These are phyloP conservation scores for Oophaga sylvatica DNA, from an alignment of 2,797 vertebrate genomes.

Conservation along the genomic window DNA sequence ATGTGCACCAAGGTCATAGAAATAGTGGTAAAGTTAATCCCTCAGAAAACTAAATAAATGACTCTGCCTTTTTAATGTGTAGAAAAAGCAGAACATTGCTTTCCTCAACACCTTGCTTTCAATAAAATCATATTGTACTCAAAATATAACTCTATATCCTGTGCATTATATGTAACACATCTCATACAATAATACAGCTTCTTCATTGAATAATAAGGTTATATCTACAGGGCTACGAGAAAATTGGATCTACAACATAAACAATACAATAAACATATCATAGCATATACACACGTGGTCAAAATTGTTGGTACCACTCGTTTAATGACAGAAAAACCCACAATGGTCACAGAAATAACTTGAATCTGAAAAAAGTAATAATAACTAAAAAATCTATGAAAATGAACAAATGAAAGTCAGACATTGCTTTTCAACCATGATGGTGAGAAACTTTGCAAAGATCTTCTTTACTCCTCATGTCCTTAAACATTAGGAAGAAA, in stretches of 20 bases:
- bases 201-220: not conserved
- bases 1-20: constrained; percentile 9
- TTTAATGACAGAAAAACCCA: too few species aligned
- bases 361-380: too few species aligned
- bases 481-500: not conserved
- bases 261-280: too few species aligned
- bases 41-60: constrained; percentile 38
- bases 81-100: constrained; percentile 16
- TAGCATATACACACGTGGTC: too few species aligned
- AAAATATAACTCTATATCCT: not conserved
- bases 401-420: too few species aligned
- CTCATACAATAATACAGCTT: not conserved
- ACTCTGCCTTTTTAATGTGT: constrained; percentile 25
- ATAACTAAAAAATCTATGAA: too few species aligned
- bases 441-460: not conserved
- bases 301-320: too few species aligned
- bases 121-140: constrained; percentile 18
- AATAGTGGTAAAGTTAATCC: constrained; percentile 51
- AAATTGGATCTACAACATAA: too few species aligned
- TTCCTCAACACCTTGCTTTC: constrained; percentile 26
- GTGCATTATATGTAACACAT: not conserved
- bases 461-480: not conserved
- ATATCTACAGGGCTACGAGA: not conserved
- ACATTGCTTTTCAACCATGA: too few species aligned
- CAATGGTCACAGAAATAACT: too few species aligned